These are phyloP conservation scores for Chiropotes sagulatus DNA, from an alignment of 2,797 vertebrate species.

Conservation along the genomic window DNA sequence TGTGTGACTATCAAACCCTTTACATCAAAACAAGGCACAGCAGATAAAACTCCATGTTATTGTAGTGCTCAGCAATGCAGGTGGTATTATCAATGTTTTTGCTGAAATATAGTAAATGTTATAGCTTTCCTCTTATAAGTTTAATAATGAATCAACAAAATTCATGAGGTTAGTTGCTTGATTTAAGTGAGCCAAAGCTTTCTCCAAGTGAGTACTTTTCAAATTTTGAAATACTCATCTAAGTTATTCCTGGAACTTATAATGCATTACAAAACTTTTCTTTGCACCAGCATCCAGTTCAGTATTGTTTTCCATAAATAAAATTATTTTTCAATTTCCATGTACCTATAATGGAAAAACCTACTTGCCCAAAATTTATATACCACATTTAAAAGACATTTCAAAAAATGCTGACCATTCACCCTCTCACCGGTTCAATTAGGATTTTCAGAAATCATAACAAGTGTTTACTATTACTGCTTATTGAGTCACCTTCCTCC, in stretches of 20 bases:
- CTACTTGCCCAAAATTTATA: background rate
- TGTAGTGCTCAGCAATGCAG: background rate
- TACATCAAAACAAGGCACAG: background rate
- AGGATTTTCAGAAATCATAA: slow-evolving; percentile 12
- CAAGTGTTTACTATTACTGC: background rate
- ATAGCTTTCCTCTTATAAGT: background rate
- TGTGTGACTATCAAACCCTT: background rate
- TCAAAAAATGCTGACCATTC: background rate
- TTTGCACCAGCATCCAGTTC: background rate
- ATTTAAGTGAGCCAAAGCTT: background rate
- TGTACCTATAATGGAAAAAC: background rate
- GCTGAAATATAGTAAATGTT: background rate
- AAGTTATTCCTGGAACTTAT: background rate
- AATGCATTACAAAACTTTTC: background rate
- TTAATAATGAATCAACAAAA: background rate
- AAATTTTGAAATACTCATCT: background rate
- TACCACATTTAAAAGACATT: background rate
- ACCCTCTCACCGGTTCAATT: background rate
- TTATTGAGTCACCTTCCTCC: background rate
- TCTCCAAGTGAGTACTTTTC: background rate
- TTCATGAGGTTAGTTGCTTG: background rate
- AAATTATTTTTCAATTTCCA: background rate
- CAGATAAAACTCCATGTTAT: background rate
- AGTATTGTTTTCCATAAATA: background rate
- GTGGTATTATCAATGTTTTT: background rate